Evolutionary conservation across 64 coral and sea anemone species (phyloP).

Genomic region (Stylophora pistillata): DNA sequence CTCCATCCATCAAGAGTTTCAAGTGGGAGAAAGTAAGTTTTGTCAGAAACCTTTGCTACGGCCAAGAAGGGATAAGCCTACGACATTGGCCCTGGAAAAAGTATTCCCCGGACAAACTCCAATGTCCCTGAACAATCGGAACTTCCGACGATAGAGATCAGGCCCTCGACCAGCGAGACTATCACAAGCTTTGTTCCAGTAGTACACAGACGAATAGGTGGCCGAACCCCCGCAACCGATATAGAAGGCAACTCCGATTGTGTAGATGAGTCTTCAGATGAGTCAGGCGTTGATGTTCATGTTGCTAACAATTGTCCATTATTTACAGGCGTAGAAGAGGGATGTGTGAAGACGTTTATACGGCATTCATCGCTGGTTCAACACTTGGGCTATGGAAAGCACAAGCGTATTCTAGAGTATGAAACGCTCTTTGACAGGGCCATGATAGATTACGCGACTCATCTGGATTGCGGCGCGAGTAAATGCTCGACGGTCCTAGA

Average conservation of each 20-base stretch:
- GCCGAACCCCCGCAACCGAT: background rate
- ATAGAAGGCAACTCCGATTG: slow-evolving; percentile 6
- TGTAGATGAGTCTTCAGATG: slow-evolving; percentile 12
- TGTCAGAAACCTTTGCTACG: background rate
- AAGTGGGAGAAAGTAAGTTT: slow-evolving; percentile 18
- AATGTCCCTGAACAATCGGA: slow-evolving; percentile 8
- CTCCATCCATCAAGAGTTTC: slow-evolving; percentile 5
- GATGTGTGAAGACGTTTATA: slow-evolving; percentile 12
- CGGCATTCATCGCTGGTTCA: no score
- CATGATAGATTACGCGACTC: no score
- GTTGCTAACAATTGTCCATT: slow-evolving; percentile 8
- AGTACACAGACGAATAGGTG: slow-evolving; percentile 25
- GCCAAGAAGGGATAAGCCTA: slow-evolving; percentile 14
- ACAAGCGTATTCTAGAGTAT: no score
- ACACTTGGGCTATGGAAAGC: no score
- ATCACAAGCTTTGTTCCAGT: slow-evolving; percentile 18
- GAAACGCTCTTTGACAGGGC: no score
- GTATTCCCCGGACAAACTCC: background rate
- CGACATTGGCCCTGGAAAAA: slow-evolving; percentile 27
- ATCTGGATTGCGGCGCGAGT: no score
- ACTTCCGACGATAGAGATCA: slow-evolving; percentile 8
- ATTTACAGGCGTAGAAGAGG: slow-evolving; percentile 36
- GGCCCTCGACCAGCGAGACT: slow-evolving; percentile 18
- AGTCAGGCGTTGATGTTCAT: no score
- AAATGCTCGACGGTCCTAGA: no score